phyloP scores from a whole-genome alignment of 2,888 invertebrate species.

The Lissocephala sabroskyi region DNA sequence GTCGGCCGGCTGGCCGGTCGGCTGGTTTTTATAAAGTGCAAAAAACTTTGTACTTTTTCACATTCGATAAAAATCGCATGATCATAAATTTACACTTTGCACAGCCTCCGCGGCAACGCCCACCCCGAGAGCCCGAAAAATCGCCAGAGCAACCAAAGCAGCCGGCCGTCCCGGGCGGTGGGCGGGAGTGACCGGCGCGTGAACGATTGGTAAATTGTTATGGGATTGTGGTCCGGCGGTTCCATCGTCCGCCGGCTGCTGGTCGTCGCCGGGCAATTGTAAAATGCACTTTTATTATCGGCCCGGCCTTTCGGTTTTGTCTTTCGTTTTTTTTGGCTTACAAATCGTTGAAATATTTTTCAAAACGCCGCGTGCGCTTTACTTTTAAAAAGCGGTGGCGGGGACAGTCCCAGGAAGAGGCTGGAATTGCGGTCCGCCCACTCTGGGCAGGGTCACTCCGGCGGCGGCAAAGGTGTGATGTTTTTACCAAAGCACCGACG shows the following conservation, averaged over 20 bases:
- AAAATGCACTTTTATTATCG: constrained; percentile 29
- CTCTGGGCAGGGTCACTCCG: no score
- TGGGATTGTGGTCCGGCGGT: constrained; percentile 12
- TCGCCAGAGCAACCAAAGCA: constrained; percentile 1
- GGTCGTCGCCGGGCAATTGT: constrained; percentile 40
- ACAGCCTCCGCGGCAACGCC: constrained; percentile 70
- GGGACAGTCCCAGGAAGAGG: constrained; percentile 12
- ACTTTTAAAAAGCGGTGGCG: constrained; percentile 27
- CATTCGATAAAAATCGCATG: constrained; percentile 71
- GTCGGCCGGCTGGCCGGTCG: background rate
- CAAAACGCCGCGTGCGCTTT: constrained; percentile 53
- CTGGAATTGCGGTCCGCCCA: no score
- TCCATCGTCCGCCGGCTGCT: background rate
- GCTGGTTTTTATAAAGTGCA: constrained; percentile 61
- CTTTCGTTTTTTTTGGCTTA: no score
- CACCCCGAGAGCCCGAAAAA: constrained; percentile 31
- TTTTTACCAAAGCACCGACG: no score
- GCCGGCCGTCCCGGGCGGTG: background rate
- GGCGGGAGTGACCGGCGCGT: constrained; percentile 44
- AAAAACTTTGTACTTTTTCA: constrained; percentile 61
- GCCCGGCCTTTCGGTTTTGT: constrained; percentile 11
- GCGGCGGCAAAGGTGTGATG: constrained; percentile 64
- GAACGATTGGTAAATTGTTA: constrained; percentile 66
- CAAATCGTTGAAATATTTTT: constrained; percentile 63
- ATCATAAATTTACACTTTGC: constrained; percentile 73